Percentiles rank a stretch among this genome's conserved stretches.
These are phyloP conservation scores for western clawed frog (Xenopus tropicalis) DNA, from an alignment of 2,113 vertebrate species.

Conservation along the genomic window UCB_Xtro_10.0 CM004444.2:147295501-147296000, in stretches of 20 bases:
- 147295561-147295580: slow-evolving; percentile 14
- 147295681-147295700: slow-evolving; percentile 17
- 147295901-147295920: too few species aligned
- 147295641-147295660: slow-evolving; percentile 22
- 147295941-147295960: too few species aligned
- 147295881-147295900: too few species aligned
- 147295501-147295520: neutral
- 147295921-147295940: too few species aligned
- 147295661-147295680: slow-evolving; percentile 23
- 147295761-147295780: slow-evolving; percentile 22
- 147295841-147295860: neutral
- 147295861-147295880: too few species aligned
- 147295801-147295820: slow-evolving; percentile 5
- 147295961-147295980: too few species aligned
- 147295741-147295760: slow-evolving; percentile 27
- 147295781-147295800: neutral
- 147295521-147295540: neutral
- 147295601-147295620: slow-evolving; percentile 29
- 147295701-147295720: slow-evolving; percentile 36
- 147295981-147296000: too few species aligned
- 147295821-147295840: neutral
- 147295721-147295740: slow-evolving; percentile 35
- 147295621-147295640: slow-evolving; percentile 19
- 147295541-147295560: neutral
- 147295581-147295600: slow-evolving; percentile 29